Percentiles rank a stretch among this genome's conserved stretches.
phyloP scores from a whole-genome alignment of 2,113 vertebrate genomes.

The Tragelaphus buxtoni region DNA sequence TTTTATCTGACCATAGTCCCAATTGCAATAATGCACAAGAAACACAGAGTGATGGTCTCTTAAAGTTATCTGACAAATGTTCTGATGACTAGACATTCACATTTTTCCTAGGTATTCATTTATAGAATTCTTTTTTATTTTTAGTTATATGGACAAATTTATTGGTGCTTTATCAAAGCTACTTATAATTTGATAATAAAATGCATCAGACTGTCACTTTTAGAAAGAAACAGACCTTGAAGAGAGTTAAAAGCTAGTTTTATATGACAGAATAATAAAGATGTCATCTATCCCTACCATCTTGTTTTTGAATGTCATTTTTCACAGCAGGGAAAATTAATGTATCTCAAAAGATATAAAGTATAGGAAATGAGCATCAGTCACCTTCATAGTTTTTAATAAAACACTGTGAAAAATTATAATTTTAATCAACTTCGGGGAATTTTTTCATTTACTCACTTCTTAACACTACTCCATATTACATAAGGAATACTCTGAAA shows the following conservation, averaged over 20 bases:
- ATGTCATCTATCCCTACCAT: conserved; percentile 69
- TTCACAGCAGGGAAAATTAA: conserved; percentile 76
- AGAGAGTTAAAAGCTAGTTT: conserved; percentile 71
- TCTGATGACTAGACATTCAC: conserved; percentile 20
- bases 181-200: conserved; percentile 80
- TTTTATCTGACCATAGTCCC: neutral
- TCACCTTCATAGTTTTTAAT: conserved; percentile 67
- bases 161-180: conserved; percentile 73
- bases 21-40: conserved; percentile 19
- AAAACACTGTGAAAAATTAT: conserved; percentile 61
- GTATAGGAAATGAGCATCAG: conserved; percentile 58
- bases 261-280: conserved; percentile 80
- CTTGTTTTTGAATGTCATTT: conserved; percentile 68
- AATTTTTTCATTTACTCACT: conserved; percentile 35
- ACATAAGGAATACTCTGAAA: conserved; percentile 55
- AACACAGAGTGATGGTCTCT: conserved; percentile 53
- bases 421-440: conserved; percentile 69
- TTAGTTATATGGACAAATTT: conserved; percentile 78
- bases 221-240: conserved; percentile 77
- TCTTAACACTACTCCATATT: conserved; percentile 37
- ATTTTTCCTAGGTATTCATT: conserved; percentile 57
- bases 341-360: conserved; percentile 73
- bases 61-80: conserved; percentile 63
- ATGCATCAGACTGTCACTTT: conserved; percentile 80
- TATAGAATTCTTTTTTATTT: conserved; percentile 62